Base-by-base conservation (phyloP, 1,140 invertebrate species). In the Caerostris extrusa region DNA sequence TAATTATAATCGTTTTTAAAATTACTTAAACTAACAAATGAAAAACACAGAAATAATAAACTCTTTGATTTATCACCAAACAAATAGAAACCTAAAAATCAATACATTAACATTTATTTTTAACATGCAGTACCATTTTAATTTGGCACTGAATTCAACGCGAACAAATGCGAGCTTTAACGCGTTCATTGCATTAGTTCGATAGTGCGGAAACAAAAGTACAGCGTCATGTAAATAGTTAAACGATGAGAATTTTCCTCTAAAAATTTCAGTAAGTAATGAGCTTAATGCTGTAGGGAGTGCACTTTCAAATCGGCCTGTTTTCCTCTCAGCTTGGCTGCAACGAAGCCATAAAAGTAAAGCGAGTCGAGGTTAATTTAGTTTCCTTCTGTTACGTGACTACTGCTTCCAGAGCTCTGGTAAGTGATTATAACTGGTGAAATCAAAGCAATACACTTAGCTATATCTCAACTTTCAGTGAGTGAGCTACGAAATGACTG, bases 391-490 rank as follows among this genome's bases (percentile, higher is more conserved):
- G 71, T 50, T 77, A 77, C 71, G 71, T 77, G 71, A 77, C 71
- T 77, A 34, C 71, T 77, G 53, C 50, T 34, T 34, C 19, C 34
- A 77, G 34, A 77, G 71, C 71, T 53, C 71, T 77, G 71, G 50
- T 77, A 77, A 77, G 71, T 77, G 71, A 77, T 77, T 77, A 77
- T 77, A 77, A 77, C 71, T 12, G 71, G 71, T 50, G 71, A 77
- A 77, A 50, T 77, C 71, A 50, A 77, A 77, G 71, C 71, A 12
- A 77, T 77, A 77, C 71, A 77, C 71, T 77, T 77, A 53, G 71
- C 71, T 77, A 77, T 50, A 77, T 77, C 71, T 77, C 71, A 77
- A 34, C 71, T 77, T 77, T 77, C 71, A 77, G 71, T 77, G 71
- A 77, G 71, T 77, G 71, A 77, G 53, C 71, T 77, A 50, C 71